phyloP scores from a whole-genome alignment of 2,113 vertebrate species.

The Rhombomys opimus region DNA sequence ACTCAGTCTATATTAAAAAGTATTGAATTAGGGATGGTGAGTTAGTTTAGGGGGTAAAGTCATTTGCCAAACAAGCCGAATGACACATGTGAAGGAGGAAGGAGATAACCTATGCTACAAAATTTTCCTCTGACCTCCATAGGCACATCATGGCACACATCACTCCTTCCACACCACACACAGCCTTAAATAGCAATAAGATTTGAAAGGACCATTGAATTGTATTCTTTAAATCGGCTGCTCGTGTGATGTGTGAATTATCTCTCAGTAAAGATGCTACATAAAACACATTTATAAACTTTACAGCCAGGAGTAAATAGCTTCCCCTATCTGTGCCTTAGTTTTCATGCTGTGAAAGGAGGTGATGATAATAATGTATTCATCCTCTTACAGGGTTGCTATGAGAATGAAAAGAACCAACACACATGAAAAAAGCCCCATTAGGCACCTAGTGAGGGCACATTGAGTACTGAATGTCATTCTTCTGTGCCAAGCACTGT shows the following conservation, averaged over 20 bases:
- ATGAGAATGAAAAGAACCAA: constrained; percentile 21
- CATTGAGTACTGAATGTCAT: background rate
- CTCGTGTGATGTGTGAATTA: background rate
- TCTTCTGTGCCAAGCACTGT: background rate
- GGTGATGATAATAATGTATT: background rate
- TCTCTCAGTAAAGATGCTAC: background rate
- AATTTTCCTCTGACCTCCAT: background rate
- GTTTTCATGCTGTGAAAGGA: background rate
- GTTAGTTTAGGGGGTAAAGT: background rate
- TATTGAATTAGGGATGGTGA: background rate
- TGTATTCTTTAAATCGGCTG: background rate
- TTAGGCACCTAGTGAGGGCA: background rate
- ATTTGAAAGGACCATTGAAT: background rate
- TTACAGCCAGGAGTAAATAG: constrained; percentile 7
- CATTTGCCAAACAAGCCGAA: background rate
- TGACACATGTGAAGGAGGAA: background rate
- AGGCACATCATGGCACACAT: background rate
- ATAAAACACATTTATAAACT: background rate
- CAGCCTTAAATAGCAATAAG: too few species aligned
- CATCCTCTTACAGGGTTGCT: background rate
- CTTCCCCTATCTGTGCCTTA: constrained; percentile 42
- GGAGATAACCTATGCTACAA: background rate
- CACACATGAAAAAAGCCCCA: background rate
- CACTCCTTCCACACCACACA: background rate
- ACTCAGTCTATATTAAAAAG: background rate